Conservation (phyloP, 1,140 invertebrate genomes). For the Macrocentrus cingulum region DNA sequence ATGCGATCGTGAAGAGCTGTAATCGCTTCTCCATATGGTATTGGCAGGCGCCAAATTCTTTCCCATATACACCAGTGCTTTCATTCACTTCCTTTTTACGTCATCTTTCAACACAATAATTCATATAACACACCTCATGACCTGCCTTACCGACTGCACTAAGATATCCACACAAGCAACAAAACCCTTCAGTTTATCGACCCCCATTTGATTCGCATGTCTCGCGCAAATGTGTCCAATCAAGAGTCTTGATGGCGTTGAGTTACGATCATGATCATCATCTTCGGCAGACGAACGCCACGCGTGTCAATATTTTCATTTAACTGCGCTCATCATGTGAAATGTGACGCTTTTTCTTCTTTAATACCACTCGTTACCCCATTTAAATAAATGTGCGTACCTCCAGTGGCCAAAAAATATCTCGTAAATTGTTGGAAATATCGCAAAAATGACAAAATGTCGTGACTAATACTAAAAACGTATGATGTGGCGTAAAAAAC, state of each 20-base stretch:
- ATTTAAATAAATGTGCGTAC: too few relatives aligned
- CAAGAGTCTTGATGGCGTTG: not conserved
- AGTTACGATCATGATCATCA: not conserved
- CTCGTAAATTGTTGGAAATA: too few relatives aligned
- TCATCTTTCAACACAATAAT: not conserved
- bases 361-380: too few relatives aligned
- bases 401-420: too few relatives aligned
- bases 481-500: too few relatives aligned
- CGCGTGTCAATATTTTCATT: too few relatives aligned
- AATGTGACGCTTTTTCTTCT: too few relatives aligned
- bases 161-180: not conserved
- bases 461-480: too few relatives aligned
- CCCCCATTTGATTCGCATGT: not conserved
- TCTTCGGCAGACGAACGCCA: too few relatives aligned
- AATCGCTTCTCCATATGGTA: conserved; percentile 22
- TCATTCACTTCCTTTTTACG: not conserved
- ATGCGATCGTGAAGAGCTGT: conserved; percentile 33
- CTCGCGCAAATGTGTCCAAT: not conserved
- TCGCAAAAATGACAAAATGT: too few relatives aligned
- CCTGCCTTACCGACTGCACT: conserved; percentile 6
- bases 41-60: conserved; percentile 21
- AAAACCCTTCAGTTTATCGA: not conserved
- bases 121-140: not conserved
- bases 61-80: not conserved
- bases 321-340: too few relatives aligned